Conservation (phyloP, 2,113 vertebrate species). For the Chamaetylas fuelleborni region DNA sequence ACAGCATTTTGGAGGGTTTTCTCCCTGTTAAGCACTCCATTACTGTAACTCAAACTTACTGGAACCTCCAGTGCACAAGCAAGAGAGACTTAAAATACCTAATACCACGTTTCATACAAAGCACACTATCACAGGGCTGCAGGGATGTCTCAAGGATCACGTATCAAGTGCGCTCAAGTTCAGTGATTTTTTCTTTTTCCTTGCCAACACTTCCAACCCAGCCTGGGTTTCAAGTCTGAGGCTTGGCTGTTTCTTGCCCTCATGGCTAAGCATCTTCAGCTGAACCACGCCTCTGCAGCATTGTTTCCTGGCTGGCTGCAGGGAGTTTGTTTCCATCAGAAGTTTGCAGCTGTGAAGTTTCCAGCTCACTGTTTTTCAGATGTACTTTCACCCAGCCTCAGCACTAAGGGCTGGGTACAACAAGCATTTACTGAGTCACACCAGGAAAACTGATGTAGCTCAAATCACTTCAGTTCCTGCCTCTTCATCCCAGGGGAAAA, state of each 20-base stretch:
- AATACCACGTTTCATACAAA: background rate
- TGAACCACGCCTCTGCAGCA: background rate
- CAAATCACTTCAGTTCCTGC: background rate
- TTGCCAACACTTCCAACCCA: background rate
- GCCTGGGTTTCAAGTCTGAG: background rate
- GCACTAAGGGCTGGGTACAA: background rate
- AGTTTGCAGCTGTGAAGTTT: background rate
- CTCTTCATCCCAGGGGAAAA: too few species aligned
- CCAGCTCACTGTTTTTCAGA: background rate
- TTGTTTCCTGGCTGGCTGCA: background rate
- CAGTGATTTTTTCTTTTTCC: background rate
- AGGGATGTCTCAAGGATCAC: background rate
- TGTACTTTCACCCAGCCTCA: background rate
- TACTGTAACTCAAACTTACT: background rate
- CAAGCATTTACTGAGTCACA: background rate
- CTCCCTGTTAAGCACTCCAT: background rate
- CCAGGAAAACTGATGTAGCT: background rate
- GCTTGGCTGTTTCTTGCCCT: background rate
- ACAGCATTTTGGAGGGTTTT: background rate
- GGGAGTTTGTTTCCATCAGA: background rate
- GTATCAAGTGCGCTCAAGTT: background rate
- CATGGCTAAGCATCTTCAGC: background rate
- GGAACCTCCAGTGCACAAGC: background rate
- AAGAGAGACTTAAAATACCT: background rate
- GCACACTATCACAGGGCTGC: background rate